Percentiles rank a stretch among this genome's conserved stretches.
Conservation (phyloP, 2,113 vertebrate species). For the Nicator chloris region DNA sequence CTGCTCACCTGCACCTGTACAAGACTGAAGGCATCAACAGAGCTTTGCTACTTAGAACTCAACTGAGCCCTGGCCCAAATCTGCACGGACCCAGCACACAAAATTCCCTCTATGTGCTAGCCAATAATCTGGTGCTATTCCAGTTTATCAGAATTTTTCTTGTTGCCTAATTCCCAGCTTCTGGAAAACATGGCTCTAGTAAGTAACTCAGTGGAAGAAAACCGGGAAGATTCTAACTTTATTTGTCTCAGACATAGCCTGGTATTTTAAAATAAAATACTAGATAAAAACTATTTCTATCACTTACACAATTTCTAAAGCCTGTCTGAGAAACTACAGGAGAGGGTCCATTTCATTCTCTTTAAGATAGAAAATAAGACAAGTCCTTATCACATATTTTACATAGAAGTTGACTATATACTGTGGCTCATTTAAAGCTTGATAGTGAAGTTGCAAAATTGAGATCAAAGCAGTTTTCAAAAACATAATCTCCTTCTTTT, state of each 20-base stretch:
- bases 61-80: not conserved
- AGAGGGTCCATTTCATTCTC: not conserved
- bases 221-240: not conserved
- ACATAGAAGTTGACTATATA: slow-evolving; percentile 17
- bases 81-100: not conserved
- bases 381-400: slow-evolving; percentile 50
- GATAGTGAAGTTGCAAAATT: not conserved
- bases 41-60: not conserved
- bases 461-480: slow-evolving; percentile 35
- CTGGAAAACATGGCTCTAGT: not conserved
- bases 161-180: not conserved
- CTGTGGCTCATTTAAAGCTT: not conserved
- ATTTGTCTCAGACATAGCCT: not conserved
- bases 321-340: slow-evolving; percentile 1
- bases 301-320: slow-evolving; percentile 27
- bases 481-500: not conserved
- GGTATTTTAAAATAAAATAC: slow-evolving; percentile 41
- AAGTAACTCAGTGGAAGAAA: not conserved
- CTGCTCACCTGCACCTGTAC: not conserved
- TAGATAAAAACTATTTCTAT: slow-evolving; percentile 40
- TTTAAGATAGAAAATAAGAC: slow-evolving; percentile 48
- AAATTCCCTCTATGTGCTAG: not conserved
- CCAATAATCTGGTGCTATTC: not conserved
- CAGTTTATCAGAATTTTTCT: not conserved
- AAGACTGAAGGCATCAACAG: not conserved